Conservation (phyloP, 2,888 invertebrate species). For the Dromius quadrimaculatus region DNA sequence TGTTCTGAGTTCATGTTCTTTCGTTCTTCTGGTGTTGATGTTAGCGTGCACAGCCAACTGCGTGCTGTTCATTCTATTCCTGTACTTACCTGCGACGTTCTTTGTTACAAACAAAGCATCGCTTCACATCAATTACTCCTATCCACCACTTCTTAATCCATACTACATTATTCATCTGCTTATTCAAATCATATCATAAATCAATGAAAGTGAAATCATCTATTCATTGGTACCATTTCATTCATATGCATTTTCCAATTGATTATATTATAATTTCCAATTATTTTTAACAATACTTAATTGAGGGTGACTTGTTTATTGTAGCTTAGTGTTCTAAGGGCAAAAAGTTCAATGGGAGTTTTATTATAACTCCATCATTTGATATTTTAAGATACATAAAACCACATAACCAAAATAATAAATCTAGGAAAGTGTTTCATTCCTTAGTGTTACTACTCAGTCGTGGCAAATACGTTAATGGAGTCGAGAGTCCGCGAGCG, state of each 20-base stretch:
- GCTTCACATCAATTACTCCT: slow-evolving; percentile 15
- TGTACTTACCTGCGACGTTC: slow-evolving; percentile 14
- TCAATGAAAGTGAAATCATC: background rate
- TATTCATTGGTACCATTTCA: no score
- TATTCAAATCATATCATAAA: background rate
- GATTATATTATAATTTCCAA: background rate
- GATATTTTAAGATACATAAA: slow-evolving; percentile 47
- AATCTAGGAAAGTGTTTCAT: slow-evolving; percentile 47
- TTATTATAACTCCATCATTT: slow-evolving; percentile 21
- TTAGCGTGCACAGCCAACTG: slow-evolving; percentile 10
- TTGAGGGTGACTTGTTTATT: background rate
- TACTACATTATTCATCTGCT: background rate
- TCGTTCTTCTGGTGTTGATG: no score
- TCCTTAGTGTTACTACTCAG: slow-evolving; percentile 41
- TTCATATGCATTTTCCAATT: background rate
- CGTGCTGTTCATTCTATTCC: background rate
- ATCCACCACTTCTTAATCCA: background rate
- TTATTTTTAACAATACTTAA: slow-evolving; percentile 11
- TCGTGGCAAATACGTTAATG: slow-evolving; percentile 50
- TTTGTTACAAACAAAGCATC: slow-evolving; percentile 47
- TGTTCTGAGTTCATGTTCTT: no score
- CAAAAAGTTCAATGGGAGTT: background rate
- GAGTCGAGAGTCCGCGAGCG: slow-evolving; percentile 26
- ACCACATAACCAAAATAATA: slow-evolving; percentile 47
- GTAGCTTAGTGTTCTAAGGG: background rate